Conservation (phyloP, 1,140 invertebrate genomes). For the Drosophila insularis region DNA sequence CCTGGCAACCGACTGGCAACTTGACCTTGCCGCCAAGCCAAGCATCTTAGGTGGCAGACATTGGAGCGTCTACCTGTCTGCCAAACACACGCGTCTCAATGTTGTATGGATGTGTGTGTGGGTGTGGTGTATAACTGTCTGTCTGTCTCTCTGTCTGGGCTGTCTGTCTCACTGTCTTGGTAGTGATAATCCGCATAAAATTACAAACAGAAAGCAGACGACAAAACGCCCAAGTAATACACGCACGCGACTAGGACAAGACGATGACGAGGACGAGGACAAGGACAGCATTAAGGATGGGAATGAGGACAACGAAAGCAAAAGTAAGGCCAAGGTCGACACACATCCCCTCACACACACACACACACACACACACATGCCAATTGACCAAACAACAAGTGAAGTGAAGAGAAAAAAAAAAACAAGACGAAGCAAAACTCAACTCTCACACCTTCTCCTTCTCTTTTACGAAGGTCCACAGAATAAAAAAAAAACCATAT, state of each 20-base stretch:
- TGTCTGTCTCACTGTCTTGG: constrained; percentile 19
- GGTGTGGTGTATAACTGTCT: constrained; percentile 27
- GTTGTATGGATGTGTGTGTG: constrained; percentile 6
- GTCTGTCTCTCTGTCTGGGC: constrained; percentile 32
- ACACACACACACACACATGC: constrained; percentile 45
- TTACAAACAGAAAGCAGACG: constrained; percentile 65
- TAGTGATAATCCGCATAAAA: constrained; percentile 81
- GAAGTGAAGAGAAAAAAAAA: constrained; percentile 41
- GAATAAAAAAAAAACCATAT: neutral
- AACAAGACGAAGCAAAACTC: constrained; percentile 16
- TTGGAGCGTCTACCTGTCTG: constrained; percentile 28
- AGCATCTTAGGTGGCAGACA: constrained; percentile 43
- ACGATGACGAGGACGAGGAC: constrained; percentile 26
- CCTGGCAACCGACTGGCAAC: constrained; percentile 48
- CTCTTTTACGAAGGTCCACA: constrained; percentile 40
- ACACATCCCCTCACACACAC: constrained; percentile 34
- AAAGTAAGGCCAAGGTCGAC: constrained; percentile 79
- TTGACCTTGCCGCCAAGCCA: constrained; percentile 62
- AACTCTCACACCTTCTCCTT: constrained; percentile 5
- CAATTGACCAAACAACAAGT: constrained; percentile 71
- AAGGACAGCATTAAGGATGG: constrained; percentile 12
- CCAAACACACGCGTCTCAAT: constrained; percentile 40
- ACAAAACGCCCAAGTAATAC: constrained; percentile 43
- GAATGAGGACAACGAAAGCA: constrained; percentile 26
- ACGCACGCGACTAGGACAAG: constrained; percentile 22